Base-by-base conservation (phyloP, 2,797 vertebrate species). In the Typhlichthys eigenmanni region DNA sequence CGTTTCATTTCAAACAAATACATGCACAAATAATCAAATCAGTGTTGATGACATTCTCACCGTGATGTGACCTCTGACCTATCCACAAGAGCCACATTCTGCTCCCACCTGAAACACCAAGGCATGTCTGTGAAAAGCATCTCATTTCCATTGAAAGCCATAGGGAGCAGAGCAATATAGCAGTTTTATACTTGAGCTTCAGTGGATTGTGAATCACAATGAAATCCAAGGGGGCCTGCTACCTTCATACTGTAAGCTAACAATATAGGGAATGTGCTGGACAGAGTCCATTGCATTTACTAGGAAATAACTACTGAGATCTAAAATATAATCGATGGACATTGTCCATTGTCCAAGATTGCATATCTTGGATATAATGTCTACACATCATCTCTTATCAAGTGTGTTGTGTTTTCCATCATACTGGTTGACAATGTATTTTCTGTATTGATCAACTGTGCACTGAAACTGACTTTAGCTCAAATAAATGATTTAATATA, bases 161-260 rank as follows among this genome's bases (percentile, higher is more conserved):
- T 5, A 54, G 82, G 80, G 83, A 86, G 81, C 54, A 75, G 77
- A 81, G 68, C 71, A 80, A 76, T 85, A 82, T 66, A 78, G 69
- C 67, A 78, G 82, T 78, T 24, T 78, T 72, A 73, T 58, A 55
- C 60, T 66, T 75, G 43, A 70, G 52, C 67, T 59, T 51, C 74
- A 66, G 67, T 70, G 66, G 66, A 65, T 62, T 88, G 83, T 85
- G 82, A 84, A 78, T 84, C 85, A 85, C 38, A 24, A 50, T 57
- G 56, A 82, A 60, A 61, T 68, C 68, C 9, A 50, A 69, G 61
- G 69, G 69, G 65, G 13, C 47, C 47, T 71, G 73, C 64, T 78
- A 57, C 65, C 56, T 34, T 74, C 76, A 65, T 51, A 24, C 24
- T 24, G 24, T 24, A 64, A 68, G 52, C 55, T 48, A 58, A 47